A percentile compares a stretch with the other conserved stretches of the same genome.
Evolutionary conservation across 2,113 vertebrate genomes (phyloP).

Genomic region (Craseonycteris thonglongyai): DNA sequence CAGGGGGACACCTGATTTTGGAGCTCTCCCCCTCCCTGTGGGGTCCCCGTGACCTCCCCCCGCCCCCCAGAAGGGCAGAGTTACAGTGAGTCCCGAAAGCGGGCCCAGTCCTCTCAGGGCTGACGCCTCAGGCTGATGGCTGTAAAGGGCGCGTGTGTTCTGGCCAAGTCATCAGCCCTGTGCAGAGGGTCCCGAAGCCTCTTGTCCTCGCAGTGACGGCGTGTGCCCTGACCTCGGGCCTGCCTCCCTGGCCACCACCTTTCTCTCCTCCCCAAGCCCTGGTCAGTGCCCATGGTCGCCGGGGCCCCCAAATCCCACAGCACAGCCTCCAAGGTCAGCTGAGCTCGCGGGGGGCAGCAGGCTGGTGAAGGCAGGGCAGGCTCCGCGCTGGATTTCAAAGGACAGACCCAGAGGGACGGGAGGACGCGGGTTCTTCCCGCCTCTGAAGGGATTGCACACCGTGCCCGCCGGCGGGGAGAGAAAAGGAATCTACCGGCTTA

Average conservation of each 20-base stretch:
- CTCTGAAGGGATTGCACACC: constrained; percentile 67
- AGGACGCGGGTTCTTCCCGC: constrained; percentile 67
- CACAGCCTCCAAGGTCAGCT: constrained; percentile 53
- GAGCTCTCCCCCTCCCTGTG: neutral
- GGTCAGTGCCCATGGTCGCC: neutral
- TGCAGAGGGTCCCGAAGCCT: neutral
- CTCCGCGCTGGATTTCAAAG: constrained; percentile 64
- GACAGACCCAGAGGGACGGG: constrained; percentile 56
- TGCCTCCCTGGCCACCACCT: neutral
- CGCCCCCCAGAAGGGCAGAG: too few relatives aligned
- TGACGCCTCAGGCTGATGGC: neutral
- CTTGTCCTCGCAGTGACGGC: rapidly evolving
- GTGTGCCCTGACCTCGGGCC: rapidly evolving
- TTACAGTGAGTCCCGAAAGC: rapidly evolving
- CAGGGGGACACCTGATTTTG: neutral
- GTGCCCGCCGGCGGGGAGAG: neutral
- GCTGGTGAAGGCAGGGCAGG: neutral
- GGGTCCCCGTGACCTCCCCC: too few relatives aligned
- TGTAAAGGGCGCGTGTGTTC: rapidly evolving
- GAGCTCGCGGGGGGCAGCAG: neutral
- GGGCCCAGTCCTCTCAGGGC: neutral
- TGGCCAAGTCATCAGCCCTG: neutral
- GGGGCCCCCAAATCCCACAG: neutral
- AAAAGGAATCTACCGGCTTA: constrained; percentile 45
- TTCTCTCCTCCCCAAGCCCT: neutral